Percentiles rank a stretch among this genome's conserved stretches.
phyloP scores from a whole-genome alignment of 2,797 vertebrate genomes.

The Halcyon chelicuti region DNA sequence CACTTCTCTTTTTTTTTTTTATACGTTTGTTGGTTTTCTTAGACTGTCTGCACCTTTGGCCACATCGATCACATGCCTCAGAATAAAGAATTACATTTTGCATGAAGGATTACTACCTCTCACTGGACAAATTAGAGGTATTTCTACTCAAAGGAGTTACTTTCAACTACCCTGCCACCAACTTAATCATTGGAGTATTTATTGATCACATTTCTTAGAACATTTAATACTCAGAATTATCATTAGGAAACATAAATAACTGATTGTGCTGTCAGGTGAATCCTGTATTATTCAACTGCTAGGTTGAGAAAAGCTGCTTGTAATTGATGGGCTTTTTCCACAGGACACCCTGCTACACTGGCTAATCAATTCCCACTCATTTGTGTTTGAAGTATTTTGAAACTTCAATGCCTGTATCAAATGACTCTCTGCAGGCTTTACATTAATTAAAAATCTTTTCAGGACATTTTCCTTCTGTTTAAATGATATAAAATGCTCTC shows the following conservation, averaged over 20 bases:
- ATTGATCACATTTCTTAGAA: not conserved
- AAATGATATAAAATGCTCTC: not conserved
- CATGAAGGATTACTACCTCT: not conserved
- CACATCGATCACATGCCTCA: accelerated
- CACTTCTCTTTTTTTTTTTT: too few relatives aligned
- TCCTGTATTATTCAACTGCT: not conserved
- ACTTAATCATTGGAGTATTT: not conserved
- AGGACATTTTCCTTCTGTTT: not conserved
- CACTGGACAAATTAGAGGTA: not conserved
- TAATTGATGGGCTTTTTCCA: not conserved
- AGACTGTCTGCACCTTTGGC: not conserved
- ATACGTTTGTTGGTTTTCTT: not conserved
- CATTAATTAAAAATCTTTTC: not conserved
- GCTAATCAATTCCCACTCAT: not conserved
- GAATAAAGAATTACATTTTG: not conserved
- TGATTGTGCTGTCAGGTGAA: not conserved
- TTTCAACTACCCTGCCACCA: not conserved
- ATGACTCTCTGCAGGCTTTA: not conserved
- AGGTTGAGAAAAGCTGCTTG: not conserved
- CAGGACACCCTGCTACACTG: not conserved
- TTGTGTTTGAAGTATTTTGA: not conserved
- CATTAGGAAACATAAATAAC: not conserved
- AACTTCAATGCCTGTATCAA: not conserved
- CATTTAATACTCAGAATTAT: not conserved
- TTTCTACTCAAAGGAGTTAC: not conserved